Percentiles rank a stretch among this genome's conserved stretches.
phyloP scores from a whole-genome alignment of 2,113 vertebrate genomes.

The Phasianus colchicus region DNA sequence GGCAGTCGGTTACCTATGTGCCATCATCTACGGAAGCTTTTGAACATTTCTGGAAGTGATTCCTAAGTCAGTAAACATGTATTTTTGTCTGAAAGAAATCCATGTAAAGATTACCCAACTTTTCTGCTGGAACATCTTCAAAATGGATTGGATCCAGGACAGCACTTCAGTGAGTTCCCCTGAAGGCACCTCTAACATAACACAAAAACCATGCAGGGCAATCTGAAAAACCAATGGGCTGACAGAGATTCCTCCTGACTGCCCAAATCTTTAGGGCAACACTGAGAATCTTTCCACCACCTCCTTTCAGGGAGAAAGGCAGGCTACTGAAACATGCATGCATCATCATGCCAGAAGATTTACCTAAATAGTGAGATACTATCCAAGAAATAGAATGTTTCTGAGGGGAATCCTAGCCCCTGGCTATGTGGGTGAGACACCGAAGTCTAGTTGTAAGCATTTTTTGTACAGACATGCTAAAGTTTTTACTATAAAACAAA shows the following conservation, averaged over 20 bases:
- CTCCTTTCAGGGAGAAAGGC: neutral
- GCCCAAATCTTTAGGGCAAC: neutral
- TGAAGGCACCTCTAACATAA: neutral
- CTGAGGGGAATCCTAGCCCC: neutral
- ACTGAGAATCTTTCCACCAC: neutral
- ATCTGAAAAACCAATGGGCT: neutral
- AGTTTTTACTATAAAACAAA: neutral
- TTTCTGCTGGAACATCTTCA: neutral
- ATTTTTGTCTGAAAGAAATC: neutral
- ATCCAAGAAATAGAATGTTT: neutral
- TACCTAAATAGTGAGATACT: neutral
- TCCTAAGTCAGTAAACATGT: neutral
- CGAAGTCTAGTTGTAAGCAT: fast-evolving
- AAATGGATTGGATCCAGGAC: neutral
- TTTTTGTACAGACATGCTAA: neutral
- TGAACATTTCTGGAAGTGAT: neutral
- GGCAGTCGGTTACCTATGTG: neutral
- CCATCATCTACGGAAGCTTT: neutral
- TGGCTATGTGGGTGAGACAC: neutral
- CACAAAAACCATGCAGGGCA: neutral
- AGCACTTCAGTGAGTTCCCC: neutral
- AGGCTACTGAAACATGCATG: neutral
- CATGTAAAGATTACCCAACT: neutral
- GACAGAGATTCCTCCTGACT: neutral
- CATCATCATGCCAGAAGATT: neutral